Conservation (phyloP, 2,113 vertebrate genomes). For the Mungos mungo region DNA sequence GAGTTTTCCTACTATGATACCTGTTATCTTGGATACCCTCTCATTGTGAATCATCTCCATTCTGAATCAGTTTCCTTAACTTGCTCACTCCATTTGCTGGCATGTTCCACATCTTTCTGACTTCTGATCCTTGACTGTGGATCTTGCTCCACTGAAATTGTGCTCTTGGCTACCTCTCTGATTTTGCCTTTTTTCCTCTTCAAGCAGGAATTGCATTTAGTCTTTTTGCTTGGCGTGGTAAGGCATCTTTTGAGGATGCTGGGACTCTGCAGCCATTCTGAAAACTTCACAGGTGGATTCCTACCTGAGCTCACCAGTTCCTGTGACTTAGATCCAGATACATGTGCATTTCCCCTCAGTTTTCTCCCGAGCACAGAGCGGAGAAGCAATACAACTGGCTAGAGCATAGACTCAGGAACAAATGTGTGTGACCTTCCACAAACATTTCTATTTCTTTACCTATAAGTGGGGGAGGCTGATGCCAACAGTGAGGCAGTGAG, state of each 20-base stretch:
- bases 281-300: background rate
- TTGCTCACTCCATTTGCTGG: background rate
- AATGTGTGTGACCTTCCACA: background rate
- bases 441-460: background rate
- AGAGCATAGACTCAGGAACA: background rate
- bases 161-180: background rate
- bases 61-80: background rate
- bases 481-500: background rate
- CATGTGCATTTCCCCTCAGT: background rate
- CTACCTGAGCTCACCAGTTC: background rate
- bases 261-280: background rate
- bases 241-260: background rate
- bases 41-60: background rate
- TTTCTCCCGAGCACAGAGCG: background rate
- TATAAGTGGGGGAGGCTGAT: background rate
- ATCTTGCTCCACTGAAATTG: background rate
- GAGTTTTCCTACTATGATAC: background rate
- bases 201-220: background rate
- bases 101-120: background rate
- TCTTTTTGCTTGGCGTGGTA: background rate
- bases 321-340: background rate
- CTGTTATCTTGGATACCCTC: background rate
- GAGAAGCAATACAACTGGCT: background rate
- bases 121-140: background rate
- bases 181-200: background rate